These are phyloP conservation scores for Thymallus thymallus DNA, from an alignment of 2,113 vertebrate genomes.

Conservation along the genomic window DNA sequence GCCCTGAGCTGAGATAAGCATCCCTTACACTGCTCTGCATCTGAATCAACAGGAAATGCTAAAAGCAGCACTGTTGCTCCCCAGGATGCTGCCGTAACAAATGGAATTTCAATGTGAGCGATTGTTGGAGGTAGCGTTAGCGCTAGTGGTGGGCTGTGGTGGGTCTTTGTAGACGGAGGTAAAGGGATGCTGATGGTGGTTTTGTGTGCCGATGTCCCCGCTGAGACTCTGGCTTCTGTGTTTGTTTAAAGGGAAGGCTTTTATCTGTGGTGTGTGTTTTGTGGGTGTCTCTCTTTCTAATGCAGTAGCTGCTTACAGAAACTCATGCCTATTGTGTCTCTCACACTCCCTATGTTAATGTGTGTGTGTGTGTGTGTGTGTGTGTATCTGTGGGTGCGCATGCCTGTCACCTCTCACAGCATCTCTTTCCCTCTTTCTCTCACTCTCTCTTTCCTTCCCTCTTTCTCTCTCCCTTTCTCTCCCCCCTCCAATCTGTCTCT, in stretches of 20 bases:
- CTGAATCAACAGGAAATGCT: conserved; percentile 24
- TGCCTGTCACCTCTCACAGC: neutral
- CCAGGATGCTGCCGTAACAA: conserved; percentile 51
- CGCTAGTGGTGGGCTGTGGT: neutral
- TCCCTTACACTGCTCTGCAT: neutral
- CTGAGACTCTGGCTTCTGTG: neutral
- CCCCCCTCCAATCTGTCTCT: neutral
- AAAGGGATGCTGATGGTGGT: conserved; percentile 20
- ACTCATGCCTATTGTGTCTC: neutral
- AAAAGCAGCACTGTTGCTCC: conserved; percentile 31
- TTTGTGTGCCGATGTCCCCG: conserved; percentile 6
- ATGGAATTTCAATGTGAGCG: conserved; percentile 63
- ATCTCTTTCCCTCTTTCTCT: neutral
- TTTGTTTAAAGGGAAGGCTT: neutral
- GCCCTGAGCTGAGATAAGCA: no score
- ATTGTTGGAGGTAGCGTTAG: conserved; percentile 11
- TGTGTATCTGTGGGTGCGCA: neutral
- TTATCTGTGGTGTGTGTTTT: neutral
- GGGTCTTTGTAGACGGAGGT: conserved; percentile 23
- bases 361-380: neutral
- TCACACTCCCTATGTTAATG: neutral
- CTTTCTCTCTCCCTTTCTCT: neutral
- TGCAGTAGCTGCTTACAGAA: neutral
- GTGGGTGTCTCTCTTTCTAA: conserved; percentile 3
- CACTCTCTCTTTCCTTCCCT: neutral